Base-by-base conservation (phyloP, 1,140 invertebrate species). In the Schlechtendalia chinensis region DNA sequence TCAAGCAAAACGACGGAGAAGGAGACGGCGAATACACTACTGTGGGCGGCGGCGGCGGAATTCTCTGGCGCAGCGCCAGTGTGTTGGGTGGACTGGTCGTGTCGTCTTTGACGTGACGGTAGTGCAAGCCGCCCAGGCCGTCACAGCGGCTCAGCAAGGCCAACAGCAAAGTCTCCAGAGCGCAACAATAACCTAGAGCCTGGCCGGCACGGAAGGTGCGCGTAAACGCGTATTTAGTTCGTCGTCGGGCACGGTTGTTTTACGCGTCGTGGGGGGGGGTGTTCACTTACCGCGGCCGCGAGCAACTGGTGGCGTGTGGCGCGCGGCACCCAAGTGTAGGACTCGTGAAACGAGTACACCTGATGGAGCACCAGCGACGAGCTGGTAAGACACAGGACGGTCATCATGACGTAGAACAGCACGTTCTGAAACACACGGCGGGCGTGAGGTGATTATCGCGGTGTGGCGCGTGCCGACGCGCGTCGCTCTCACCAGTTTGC, bases 401-500 rank as follows among this genome's bases (percentile, higher is more conserved):
- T 89, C 87, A 90, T 87, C 86, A 88, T 88, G 85, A 90, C 87
- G 85, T 90, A 90, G 82, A 90, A 88, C 84, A 89, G 88, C 83
- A 89, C 89, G 85, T 90, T 90, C 90, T 90, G 84, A 39, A 16
- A n/a, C n/a, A n/a, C n/a, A n/a, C n/a, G n/a, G n/a, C n/a, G n/a
- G n/a, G n/a, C n/a, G n/a, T n/a, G n/a, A n/a, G n/a, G n/a, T n/a
- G n/a, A n/a, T n/a, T n/a, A n/a, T n/a, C n/a, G n/a, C n/a, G n/a
- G n/a, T n/a, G n/a, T n/a, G n/a, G n/a, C n/a, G n/a, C n/a, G n/a
- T n/a, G n/a, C n/a, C n/a, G n/a, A n/a, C n/a, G n/a, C 32, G 32
- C 22, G 10, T 58, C 14, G 32, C 72, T 88, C 90, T 89, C 86
- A 93, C 93, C 88, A 94, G 85, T 89, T 90, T 91, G 82, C 90